Evolutionary conservation across 2,113 vertebrate genomes (phyloP), one percentile per base, ranked within the genome.

Genomic region (Silurus meridionalis): DNA sequence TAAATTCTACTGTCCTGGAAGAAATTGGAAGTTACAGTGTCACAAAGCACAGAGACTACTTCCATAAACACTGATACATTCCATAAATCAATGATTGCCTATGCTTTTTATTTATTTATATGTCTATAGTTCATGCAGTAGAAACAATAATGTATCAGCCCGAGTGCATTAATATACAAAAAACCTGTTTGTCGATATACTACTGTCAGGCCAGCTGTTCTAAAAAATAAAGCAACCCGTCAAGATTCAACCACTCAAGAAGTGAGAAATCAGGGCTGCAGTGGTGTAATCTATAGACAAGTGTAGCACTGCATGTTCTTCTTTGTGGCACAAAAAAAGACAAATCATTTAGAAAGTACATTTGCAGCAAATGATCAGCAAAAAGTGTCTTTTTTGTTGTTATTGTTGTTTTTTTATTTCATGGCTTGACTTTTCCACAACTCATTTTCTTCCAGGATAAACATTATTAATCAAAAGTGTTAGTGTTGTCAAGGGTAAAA

Each of bases 401-500:
- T n/a, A 5, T 23, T 83, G 23, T 71, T 72, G 23, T n/a, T 72
- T 75, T 48, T 52, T 64, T 21, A 50, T 60, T 14, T 15, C n/a
- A 10, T 52, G 58, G n/a, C 15, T 55, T n/a, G 63, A 23, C 50
- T 17, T 63, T 52, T 63, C 74, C 57, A 75, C 46, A 75, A 52
- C 71, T 84, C 58, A 75, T 75, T 75, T 84, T 84, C 69, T 9
- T 75, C 57, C 17, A 74, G 69, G 37, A 75, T 50, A 84, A 84
- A 46, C 57, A 52, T 17, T 60, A 57, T 75, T 84, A 61, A 75
- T 75, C 83, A 75, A 48, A 75, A 60, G 52, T 72, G 69, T n/a
- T 50, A 23, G 72, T n/a, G 48, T 74, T 74, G 71, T 75, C 72
- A 75, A 75, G 72, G 48, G 48, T 6, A 75, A 75, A 75, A 52